Evolutionary conservation across 2,113 vertebrate species (phyloP), one percentile per base, ranked within the genome.

Genomic region (Crotophaga sulcirostris): DNA sequence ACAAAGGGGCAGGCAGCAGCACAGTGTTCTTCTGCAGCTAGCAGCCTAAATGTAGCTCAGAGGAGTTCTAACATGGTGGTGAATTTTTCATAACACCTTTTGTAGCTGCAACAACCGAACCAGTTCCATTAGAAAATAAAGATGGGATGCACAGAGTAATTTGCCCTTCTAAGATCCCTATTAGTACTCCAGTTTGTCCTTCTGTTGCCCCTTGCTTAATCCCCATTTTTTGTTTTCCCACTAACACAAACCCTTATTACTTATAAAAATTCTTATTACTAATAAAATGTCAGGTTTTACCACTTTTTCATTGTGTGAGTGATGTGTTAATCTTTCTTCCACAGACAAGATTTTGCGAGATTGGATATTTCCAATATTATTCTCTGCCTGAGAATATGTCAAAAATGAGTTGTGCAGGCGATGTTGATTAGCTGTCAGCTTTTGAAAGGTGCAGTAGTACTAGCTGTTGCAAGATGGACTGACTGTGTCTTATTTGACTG

Each of bases 11-110:
- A 51, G 68, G 21, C 20, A 8, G 3, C 21, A 24, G 52, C 21
- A 21, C 24, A 13, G 23, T 0, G 19, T 13, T 23, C 33, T 24
- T 8, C 11, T 1, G 4, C 36, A 23, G 9, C 33, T 6, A 23
- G 42, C 60, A 31, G 33, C 15, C 40, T 33, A 6, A 56, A 19
- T 20, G 29, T 34, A 34, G 34, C 44, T 74, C n/a, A 16, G 55
- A n/a, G 45, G 33, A 58, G n/a, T 47, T 77, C 20, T 34, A 42
- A n/a, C 2, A 1, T 2, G 6, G n/a, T 16, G 60, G 18, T n/a
- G 16, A 38, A 20, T 45, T 66, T 74, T 33, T 80, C 10, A 0
- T 5, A 19, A 3, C 12, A 3, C 16, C 7, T 76, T 55, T 64
- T 31, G 60, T 24, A 76, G 59, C 79, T 72, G 40, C 16, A 38